A percentile compares a stretch with the other conserved stretches of the same genome.
Conservation (phyloP, 1,140 invertebrate species). For the Agrilus planipennis region DNA sequence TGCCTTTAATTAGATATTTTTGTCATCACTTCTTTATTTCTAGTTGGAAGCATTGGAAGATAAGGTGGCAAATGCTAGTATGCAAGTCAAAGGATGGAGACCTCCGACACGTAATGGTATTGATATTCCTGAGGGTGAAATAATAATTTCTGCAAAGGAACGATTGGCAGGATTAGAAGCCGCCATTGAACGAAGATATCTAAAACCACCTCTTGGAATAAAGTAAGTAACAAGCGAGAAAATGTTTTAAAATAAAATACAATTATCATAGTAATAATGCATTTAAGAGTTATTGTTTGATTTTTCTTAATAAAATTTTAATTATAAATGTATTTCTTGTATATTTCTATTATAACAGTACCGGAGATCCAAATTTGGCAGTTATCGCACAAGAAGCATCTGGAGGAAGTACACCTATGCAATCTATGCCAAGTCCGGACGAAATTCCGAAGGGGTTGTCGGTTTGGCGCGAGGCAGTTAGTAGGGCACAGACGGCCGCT, state of each 20-base stretch:
- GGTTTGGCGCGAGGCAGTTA: constrained; percentile 81
- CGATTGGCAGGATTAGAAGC: constrained; percentile 73
- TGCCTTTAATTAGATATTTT: too few relatives aligned
- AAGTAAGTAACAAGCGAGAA: constrained; percentile 49
- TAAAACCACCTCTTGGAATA: constrained; percentile 83
- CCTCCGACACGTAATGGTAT: constrained; percentile 47
- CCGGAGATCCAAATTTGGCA: constrained; percentile 42
- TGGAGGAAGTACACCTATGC: constrained; percentile 10
- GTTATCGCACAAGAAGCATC: constrained; percentile 40
- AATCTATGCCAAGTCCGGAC: constrained; percentile 22
- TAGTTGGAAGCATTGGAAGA: constrained; percentile 81
- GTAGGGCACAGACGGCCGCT: constrained; percentile 68
- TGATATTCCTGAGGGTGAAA: constrained; percentile 45
- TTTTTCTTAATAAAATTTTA: not conserved
- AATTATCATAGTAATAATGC: not conserved
- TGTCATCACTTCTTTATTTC: too few relatives aligned
- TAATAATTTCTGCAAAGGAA: constrained; percentile 57
- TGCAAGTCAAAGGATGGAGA: constrained; percentile 90
- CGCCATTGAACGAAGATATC: constrained; percentile 83
- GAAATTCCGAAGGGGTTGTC: constrained; percentile 56
- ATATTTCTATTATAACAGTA: constrained; percentile 37
- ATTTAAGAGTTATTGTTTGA: not conserved
- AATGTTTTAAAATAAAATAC: too few relatives aligned
- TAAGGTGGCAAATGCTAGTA: constrained; percentile 80
- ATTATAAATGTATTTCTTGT: too few relatives aligned